Evolutionary conservation across 2,113 vertebrate species (phyloP).

Genomic region (Eulacestoma nigropectus): DNA sequence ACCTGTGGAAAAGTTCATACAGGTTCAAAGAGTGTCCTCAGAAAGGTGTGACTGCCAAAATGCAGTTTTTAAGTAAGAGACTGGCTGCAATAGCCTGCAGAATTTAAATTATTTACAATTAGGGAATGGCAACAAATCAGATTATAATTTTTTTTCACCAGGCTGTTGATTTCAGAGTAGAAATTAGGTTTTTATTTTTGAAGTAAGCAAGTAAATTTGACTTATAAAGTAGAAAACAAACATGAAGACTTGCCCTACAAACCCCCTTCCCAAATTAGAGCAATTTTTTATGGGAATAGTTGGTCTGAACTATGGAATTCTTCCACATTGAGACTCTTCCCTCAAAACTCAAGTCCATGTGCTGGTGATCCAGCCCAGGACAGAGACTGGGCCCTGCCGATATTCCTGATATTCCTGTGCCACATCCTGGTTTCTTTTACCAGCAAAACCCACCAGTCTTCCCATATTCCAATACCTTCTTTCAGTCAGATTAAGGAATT

Average conservation of each 20-base stretch:
- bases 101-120: background rate
- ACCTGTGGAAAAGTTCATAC: background rate
- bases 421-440: background rate
- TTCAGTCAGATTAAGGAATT: background rate
- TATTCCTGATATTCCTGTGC: background rate
- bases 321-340: background rate
- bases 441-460: background rate
- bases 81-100: background rate
- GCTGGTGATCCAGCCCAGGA: background rate
- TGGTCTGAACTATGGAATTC: background rate
- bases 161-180: background rate
- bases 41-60: background rate
- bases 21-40: background rate
- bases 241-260: background rate
- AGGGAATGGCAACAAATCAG: background rate
- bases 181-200: background rate
- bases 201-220: background rate
- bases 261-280: background rate
- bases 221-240: background rate
- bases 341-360: background rate
- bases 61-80: background rate
- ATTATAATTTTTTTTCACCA: background rate
- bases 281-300: background rate
- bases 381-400: background rate
- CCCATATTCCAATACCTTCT: background rate